These are phyloP conservation scores for Ginglymostoma cirratum DNA, from an alignment of 2,113 vertebrate genomes.

Conservation along the genomic window DNA sequence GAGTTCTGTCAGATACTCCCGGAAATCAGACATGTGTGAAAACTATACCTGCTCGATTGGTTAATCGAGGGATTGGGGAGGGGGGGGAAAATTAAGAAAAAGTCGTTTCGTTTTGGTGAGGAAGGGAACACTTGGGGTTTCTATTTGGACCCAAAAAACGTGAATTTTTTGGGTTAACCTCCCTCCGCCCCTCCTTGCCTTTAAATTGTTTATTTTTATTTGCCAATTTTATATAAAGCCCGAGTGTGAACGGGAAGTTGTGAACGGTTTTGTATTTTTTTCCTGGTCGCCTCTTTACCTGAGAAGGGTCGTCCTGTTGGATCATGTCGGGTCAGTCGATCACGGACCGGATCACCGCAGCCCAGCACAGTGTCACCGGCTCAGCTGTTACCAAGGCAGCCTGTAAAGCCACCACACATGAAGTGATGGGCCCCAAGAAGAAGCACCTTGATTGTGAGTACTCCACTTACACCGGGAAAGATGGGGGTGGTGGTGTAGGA, in stretches of 20 bases:
- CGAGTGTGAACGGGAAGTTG: no score
- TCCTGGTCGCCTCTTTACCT: neutral
- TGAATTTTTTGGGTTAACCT: neutral
- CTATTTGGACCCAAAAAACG: neutral
- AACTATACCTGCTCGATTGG: neutral
- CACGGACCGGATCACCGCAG: conserved; percentile 76
- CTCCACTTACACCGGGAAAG: no score
- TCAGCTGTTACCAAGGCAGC: conserved; percentile 76
- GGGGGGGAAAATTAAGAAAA: neutral
- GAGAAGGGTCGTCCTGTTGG: conserved; percentile 5
- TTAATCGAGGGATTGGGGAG: neutral
- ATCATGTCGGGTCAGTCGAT: conserved; percentile 81
- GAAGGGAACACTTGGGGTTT: neutral
- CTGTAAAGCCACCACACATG: conserved; percentile 82
- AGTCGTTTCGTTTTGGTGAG: neutral
- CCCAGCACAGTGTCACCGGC: conserved; percentile 78
- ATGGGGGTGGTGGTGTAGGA: neutral
- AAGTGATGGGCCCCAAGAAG: conserved; percentile 86
- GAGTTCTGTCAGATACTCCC: neutral
- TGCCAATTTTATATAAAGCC: neutral
- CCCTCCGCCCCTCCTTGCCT: neutral
- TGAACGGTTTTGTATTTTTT: no score
- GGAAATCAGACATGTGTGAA: neutral
- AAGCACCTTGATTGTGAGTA: conserved; percentile 67
- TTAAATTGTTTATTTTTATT: neutral